Evolutionary conservation across 2,888 invertebrate species (phyloP), one percentile per base, ranked within the genome.

Genomic region (Pollenia griseotomentosa): DNA sequence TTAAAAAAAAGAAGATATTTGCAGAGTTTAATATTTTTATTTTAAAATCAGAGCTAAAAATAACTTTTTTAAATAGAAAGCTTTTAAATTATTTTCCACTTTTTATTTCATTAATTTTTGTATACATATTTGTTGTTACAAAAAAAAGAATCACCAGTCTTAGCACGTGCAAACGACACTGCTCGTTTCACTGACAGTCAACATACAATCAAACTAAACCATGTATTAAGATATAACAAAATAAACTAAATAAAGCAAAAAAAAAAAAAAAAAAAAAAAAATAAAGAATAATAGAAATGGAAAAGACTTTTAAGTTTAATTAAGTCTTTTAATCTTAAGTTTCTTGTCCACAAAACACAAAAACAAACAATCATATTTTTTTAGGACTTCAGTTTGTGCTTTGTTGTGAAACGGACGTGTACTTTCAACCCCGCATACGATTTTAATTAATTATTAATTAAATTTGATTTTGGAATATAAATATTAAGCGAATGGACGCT

Each of bases 141-240:
- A 63, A 12, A 14, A 51, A 46, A 66, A 19, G 11, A 48, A n/a
- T 66, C n/a, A 65, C 10, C 42, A 81, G 81, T 81, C 65, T 63
- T 14, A 57, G 44, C 81, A 73, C 81, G 81, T 81, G 81, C 65
- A 57, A 81, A 73, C 73, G 81, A 81, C 81, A 81, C 55, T 65
- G n/a, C 61, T 61, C 7, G 14, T 71, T 53, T 70, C 53, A 23
- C 19, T 23, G 63, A n/a, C 80, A 71, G 44, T 16, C 80, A 40
- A n/a, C 33, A 33, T 33, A 33, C 33, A 33, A 33, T 6, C 70
- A 61, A 70, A 44, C 19, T 3, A 65, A 71, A 19, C 33, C 63
- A 73, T 73, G 57, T 73, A 55, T 55, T 59, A 59, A 79, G 79
- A 70, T 44, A 68, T 73, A 80, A 61, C 5, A 55, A 53, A 65